Evolutionary conservation across 2,888 invertebrate genomes (phyloP).

Genomic region (Itoplectis maculator): DNA sequence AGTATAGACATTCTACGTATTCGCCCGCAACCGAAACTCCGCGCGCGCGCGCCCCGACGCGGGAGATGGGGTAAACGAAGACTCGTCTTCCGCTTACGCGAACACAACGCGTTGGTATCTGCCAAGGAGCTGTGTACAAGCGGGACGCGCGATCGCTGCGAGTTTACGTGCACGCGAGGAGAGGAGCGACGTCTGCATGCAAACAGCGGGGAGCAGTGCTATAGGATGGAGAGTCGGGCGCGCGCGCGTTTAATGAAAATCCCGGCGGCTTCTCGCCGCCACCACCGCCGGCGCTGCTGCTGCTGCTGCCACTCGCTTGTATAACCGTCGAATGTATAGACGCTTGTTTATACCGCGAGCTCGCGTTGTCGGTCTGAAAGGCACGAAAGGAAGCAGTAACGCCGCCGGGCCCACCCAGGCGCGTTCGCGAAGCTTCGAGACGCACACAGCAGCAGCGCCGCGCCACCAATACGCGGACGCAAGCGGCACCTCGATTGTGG

Average conservation of each 20-base stretch:
- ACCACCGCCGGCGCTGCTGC: constrained; percentile 12
- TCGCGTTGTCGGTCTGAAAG: constrained; percentile 51
- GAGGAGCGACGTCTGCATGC: constrained; percentile 54
- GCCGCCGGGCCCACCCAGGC: constrained; percentile 71
- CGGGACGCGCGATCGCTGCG: constrained; percentile 20
- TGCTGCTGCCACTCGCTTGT: constrained; percentile 46
- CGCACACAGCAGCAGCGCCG: not conserved
- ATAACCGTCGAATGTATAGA: constrained; percentile 23
- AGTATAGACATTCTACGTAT: constrained; percentile 12
- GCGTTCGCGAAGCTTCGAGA: constrained; percentile 55
- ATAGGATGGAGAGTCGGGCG: constrained; percentile 10
- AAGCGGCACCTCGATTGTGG: constrained; percentile 39
- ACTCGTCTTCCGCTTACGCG: constrained; percentile 23
- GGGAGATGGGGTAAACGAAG: not conserved
- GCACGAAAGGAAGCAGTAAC: constrained; percentile 54
- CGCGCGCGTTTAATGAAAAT: constrained; percentile 62
- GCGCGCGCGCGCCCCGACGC: too few species aligned
- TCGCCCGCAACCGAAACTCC: constrained; percentile 3
- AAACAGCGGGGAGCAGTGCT: constrained; percentile 59
- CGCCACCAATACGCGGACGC: constrained; percentile 16
- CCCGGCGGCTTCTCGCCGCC: constrained; percentile 52
- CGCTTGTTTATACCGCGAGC: constrained; percentile 36
- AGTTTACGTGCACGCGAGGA: constrained; percentile 59
- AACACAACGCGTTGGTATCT: constrained; percentile 34
- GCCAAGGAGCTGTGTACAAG: constrained; percentile 32